phyloP scores from a whole-genome alignment of 2,797 vertebrate genomes.

The Lates japonicus region DNA sequence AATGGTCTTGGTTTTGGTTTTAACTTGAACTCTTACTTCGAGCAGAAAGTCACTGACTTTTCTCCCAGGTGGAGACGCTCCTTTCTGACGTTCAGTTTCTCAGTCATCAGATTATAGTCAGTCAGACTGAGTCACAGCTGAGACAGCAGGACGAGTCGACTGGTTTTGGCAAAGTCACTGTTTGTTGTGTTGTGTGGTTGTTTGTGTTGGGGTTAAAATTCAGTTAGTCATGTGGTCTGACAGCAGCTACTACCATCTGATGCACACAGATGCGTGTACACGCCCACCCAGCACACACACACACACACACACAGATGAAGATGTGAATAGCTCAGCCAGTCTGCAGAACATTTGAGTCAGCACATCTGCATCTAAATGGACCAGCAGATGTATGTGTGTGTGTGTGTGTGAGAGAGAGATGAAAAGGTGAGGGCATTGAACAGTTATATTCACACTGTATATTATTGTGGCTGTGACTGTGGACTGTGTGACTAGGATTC shows the following conservation, averaged over 20 bases:
- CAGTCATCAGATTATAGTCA: conserved; percentile 31
- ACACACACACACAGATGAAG: conserved; percentile 6
- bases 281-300: conserved; percentile 23
- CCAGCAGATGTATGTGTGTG: background rate
- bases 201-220: conserved; percentile 47
- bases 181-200: conserved; percentile 48
- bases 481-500: background rate
- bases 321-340: conserved; percentile 39
- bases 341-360: conserved; percentile 54
- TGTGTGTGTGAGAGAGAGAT: background rate
- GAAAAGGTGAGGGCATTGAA: background rate
- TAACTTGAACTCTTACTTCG: too few species aligned
- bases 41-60: background rate
- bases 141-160: conserved; percentile 34
- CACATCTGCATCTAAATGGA: conserved; percentile 51
- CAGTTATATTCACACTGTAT: background rate
- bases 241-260: conserved; percentile 44
- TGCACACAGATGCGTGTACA: conserved; percentile 34
- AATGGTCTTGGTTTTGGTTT: background rate
- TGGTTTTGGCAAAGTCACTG: conserved; percentile 33
- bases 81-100: background rate
- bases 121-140: conserved; percentile 36
- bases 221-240: too few species aligned
- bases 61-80: too few species aligned
- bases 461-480: background rate